Evolutionary conservation across 2,888 invertebrate genomes (phyloP).

Genomic region (Protula sp.): DNA sequence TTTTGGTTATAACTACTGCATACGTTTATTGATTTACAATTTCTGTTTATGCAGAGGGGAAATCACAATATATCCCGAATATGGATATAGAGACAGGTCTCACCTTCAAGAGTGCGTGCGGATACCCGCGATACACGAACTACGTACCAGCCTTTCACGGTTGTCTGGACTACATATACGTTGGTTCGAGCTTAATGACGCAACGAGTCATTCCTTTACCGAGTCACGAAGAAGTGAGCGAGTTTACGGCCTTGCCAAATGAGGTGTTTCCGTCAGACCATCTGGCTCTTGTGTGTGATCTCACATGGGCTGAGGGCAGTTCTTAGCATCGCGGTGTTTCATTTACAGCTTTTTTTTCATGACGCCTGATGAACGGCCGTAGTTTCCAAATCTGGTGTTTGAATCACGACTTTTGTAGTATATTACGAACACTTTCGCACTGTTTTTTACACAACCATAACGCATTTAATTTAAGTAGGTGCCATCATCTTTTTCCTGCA

Average conservation of each 20-base stretch:
- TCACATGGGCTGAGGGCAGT: constrained; percentile 29
- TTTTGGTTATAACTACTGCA: not conserved
- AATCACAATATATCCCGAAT: constrained; percentile 61
- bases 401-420: too few relatives aligned
- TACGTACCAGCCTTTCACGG: constrained; percentile 75
- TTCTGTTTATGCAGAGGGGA: constrained; percentile 31
- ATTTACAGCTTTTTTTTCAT: too few relatives aligned
- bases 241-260: constrained; percentile 78
- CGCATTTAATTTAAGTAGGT: too few relatives aligned
- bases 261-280: constrained; percentile 90
- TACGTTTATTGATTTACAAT: not conserved
- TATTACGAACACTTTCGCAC: too few relatives aligned
- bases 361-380: too few relatives aligned
- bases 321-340: too few relatives aligned
- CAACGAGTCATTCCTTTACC: constrained; percentile 75
- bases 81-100: constrained; percentile 65
- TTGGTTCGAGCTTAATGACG: constrained; percentile 58
- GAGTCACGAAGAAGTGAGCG: constrained; percentile 67
- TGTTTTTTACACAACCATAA: too few relatives aligned
- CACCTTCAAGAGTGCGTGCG: constrained; percentile 72
- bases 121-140: constrained; percentile 77
- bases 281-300: constrained; percentile 67
- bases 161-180: constrained; percentile 88
- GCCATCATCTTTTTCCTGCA: too few relatives aligned
- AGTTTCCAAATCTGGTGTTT: too few relatives aligned